Conservation (phyloP, 2,113 vertebrate genomes). For the Carollia perspicillata region DNA sequence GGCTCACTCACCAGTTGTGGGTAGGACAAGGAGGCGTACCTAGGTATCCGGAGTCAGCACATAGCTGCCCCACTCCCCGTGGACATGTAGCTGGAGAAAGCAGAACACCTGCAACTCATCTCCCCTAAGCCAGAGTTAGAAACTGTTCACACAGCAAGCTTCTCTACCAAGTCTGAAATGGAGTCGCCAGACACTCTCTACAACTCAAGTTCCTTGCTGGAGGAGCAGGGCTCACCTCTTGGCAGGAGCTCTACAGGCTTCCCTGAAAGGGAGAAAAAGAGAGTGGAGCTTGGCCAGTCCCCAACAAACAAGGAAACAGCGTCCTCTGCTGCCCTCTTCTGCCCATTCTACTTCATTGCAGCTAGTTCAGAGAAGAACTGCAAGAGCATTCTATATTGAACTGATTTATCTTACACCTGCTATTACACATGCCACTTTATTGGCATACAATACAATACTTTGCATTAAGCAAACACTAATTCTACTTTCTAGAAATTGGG, state of each 20-base stretch:
- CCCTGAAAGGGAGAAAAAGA: background rate
- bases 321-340: constrained; percentile 63
- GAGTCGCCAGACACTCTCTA: background rate
- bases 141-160: no score
- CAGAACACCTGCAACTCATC: accelerated
- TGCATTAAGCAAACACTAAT: background rate
- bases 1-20: background rate
- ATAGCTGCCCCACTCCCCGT: background rate
- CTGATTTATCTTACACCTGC: background rate
- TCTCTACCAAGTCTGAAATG: background rate
- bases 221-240: background rate
- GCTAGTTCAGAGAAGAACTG: no score
- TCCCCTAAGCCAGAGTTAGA: background rate
- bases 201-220: accelerated
- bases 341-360: background rate
- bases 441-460: background rate
- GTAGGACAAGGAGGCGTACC: background rate
- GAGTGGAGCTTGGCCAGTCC: accelerated
- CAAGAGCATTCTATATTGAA: no score
- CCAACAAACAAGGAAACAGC: background rate
- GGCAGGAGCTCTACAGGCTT: background rate
- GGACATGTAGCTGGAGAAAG: accelerated
- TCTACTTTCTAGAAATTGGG: background rate
- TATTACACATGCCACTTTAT: background rate
- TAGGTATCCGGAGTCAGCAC: background rate